phyloP scores from a whole-genome alignment of 2,113 vertebrate species.

The Neoarius graeffei region DNA sequence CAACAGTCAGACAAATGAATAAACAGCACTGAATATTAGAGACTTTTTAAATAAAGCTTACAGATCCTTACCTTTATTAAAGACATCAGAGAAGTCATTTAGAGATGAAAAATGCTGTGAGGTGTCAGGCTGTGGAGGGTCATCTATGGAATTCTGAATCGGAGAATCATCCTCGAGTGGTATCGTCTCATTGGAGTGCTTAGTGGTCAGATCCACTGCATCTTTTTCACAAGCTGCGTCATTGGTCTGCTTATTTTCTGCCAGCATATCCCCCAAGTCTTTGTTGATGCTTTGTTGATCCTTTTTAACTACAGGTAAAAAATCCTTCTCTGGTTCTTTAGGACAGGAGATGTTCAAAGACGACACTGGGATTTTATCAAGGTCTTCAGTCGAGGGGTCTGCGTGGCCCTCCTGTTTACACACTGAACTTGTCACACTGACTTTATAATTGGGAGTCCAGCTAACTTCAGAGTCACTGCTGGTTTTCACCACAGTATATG shows the following conservation, averaged over 20 bases:
- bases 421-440: conserved; percentile 5
- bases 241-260: conserved; percentile 55
- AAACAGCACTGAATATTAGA: background rate
- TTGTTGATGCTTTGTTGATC: conserved; percentile 34
- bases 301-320: conserved; percentile 34
- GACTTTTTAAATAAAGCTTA: background rate
- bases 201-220: conserved; percentile 50
- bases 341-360: background rate
- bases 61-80: conserved; percentile 40
- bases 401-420: conserved; percentile 48
- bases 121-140: conserved; percentile 55
- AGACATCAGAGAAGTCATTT: conserved; percentile 23
- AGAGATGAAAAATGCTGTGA: conserved; percentile 37
- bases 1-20: background rate
- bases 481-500: conserved; percentile 21
- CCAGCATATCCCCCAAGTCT: conserved; percentile 54
- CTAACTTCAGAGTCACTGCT: conserved; percentile 48
- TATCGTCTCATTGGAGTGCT: conserved; percentile 47
- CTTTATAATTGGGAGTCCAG: conserved; percentile 46
- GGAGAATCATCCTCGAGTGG: conserved; percentile 35
- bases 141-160: conserved; percentile 62
- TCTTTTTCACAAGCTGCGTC: conserved; percentile 54
- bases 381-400: conserved; percentile 29
- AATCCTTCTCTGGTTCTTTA: conserved; percentile 11
- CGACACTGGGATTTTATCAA: conserved; percentile 12